A percentile compares a stretch with the other conserved stretches of the same genome.
Conservation (phyloP, 2,113 vertebrate genomes). For the Lycocorax pyrrhopterus region DNA sequence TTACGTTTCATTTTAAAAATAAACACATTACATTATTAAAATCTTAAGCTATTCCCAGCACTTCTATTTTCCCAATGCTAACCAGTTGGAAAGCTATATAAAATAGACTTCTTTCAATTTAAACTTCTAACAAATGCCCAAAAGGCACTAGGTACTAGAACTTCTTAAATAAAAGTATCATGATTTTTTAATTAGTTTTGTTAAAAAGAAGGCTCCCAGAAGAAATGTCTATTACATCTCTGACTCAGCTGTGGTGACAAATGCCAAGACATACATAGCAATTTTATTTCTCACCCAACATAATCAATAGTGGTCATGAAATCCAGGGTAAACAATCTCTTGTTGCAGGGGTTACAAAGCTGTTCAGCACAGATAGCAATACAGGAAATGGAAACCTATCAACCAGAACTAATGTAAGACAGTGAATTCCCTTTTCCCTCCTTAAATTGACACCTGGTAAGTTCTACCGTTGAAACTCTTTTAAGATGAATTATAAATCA, state of each 20-base stretch:
- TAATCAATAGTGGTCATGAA: neutral
- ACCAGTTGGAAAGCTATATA: neutral
- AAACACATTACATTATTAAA: constrained; percentile 50
- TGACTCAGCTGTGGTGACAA: neutral
- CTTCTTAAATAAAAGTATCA: neutral
- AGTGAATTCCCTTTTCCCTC: neutral
- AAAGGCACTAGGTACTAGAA: neutral
- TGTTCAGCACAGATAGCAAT: neutral
- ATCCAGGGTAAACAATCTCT: neutral
- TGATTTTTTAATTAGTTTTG: neutral
- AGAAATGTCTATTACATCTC: neutral
- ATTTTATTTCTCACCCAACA: neutral
- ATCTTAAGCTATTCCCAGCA: neutral
- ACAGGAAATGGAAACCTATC: neutral
- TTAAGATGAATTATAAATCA: neutral
- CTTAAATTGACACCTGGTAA: neutral
- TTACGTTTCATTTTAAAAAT: constrained; percentile 39
- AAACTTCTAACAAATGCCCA: neutral
- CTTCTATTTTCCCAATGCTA: neutral
- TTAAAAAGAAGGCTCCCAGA: neutral
- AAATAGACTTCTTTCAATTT: neutral
- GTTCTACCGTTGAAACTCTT: neutral
- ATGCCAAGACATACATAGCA: neutral
- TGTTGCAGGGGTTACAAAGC: neutral
- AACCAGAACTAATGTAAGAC: neutral